Base-by-base conservation (phyloP, 1,140 invertebrate genomes). In the Galleria mellonella region DNA sequence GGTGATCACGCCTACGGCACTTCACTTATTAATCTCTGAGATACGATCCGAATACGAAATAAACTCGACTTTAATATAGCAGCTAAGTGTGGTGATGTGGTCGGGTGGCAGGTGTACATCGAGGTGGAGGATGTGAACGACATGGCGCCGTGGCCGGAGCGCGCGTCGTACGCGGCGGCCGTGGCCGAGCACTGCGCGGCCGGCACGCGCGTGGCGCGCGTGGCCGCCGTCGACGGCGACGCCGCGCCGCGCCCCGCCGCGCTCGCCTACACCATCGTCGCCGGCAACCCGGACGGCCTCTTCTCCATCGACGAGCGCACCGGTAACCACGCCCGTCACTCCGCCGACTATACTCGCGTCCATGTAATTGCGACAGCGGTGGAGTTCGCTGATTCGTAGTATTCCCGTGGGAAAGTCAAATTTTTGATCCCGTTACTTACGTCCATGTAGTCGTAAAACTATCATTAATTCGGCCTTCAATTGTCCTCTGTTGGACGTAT, bases 91-190 rank as follows among this genome's bases (percentile, higher is more conserved):
- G 27, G 14, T 2, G 4, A 28, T 36, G 7, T 12, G 32, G 13
- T 66, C 17, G 17, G 17, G 17, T 3, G 17, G 14, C 82, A 95
- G 94, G 93, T 98, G n/a, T 97, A 94, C 79, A 90, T 98, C 27
- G 89, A 93, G 67, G 92, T 99, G 36, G 79, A 92, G 32, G 96
- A 99, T 81, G 94, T 94, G 66, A 99, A 99, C 85, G 97, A 99
- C 87, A 96, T 98, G 86, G 91, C 92, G 12, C 97, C 97, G 11
- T 87, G 97, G 78, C 96, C 96, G 23, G 89, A 90, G 42, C 89
- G 92, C 43, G 94, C 97, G 0, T 92, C 96, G 31, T 98, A 98
- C 87, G 92, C 93, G 72, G 92, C 93, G 1, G 89, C 88, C 9
- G 90, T 99, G 28, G 71, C 88, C 7, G 97, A 99, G 88, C 96